These are phyloP conservation scores for Chaetogeoica ovagalla DNA, from an alignment of 2,888 invertebrate genomes.

Conservation along the genomic window DNA sequence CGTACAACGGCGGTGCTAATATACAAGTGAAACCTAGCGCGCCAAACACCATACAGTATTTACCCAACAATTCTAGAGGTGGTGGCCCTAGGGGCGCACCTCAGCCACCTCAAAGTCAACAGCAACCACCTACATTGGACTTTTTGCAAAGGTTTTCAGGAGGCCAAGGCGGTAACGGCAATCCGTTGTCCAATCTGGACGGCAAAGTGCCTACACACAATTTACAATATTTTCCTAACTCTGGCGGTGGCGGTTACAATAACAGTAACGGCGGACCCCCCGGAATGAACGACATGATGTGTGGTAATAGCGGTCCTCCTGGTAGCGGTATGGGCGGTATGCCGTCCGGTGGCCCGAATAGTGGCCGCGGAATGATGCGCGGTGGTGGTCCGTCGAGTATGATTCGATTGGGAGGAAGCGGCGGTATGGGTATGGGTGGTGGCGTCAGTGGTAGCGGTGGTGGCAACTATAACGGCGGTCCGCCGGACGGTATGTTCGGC, in stretches of 20 bases:
- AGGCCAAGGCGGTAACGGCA: slow-evolving; percentile 53
- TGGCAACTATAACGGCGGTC: slow-evolving; percentile 47
- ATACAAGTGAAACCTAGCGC: slow-evolving; percentile 90
- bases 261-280: slow-evolving; percentile 55
- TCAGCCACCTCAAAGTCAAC: slow-evolving; percentile 70
- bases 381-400: slow-evolving; percentile 40
- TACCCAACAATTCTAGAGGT: slow-evolving; percentile 79
- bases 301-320: slow-evolving; percentile 56
- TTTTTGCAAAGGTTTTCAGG: slow-evolving; percentile 87
- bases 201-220: slow-evolving; percentile 72
- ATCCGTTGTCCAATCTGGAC: slow-evolving; percentile 72
- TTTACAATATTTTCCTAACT: slow-evolving; percentile 74
- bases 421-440: slow-evolving; percentile 55
- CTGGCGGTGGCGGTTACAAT: slow-evolving; percentile 58
- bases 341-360: slow-evolving; percentile 30
- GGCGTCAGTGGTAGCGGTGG: slow-evolving; percentile 50
- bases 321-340: slow-evolving; percentile 37
- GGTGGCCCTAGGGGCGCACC: slow-evolving; percentile 73
- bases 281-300: slow-evolving; percentile 58
- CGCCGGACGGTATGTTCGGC: slow-evolving; percentile 55
- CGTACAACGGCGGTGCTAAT: slow-evolving; percentile 75
- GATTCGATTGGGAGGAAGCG: slow-evolving; percentile 54
- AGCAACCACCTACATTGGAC: slow-evolving; percentile 72
- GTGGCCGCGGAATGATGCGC: slow-evolving; percentile 54
- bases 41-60: slow-evolving; percentile 96